Conservation (phyloP, 2,888 invertebrate species). For the Venustoraphidia nigricollis region DNA sequence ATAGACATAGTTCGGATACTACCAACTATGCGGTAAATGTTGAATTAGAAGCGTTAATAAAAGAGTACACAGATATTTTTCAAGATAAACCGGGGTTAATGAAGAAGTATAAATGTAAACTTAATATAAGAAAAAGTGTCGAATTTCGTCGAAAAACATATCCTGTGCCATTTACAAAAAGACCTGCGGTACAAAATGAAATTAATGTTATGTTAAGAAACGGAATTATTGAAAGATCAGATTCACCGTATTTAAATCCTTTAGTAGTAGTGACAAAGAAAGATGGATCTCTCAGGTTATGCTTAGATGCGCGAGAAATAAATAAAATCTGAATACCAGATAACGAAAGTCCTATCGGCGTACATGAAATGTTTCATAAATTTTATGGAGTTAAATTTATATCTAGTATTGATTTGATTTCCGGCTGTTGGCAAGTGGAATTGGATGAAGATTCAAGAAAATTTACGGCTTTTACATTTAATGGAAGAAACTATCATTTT, state of each 20-base stretch:
- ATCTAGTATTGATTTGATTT: conserved; percentile 4
- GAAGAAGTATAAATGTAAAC: too few species aligned
- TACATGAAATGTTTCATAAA: background rate
- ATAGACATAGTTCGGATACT: too few species aligned
- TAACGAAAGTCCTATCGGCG: too few species aligned
- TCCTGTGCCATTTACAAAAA: background rate
- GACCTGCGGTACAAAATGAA: background rate
- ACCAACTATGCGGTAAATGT: too few species aligned
- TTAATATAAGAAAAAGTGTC: too few species aligned
- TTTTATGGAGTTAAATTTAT: background rate
- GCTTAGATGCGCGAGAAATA: conserved; percentile 4
- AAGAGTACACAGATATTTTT: too few species aligned
- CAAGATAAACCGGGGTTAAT: too few species aligned
- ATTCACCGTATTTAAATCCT: conserved; percentile 1
- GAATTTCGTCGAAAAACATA: background rate
- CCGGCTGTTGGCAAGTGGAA: conserved; percentile 4
- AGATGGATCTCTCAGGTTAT: conserved; percentile 1
- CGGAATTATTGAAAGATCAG: conserved; percentile 2
- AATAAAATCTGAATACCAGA: background rate
- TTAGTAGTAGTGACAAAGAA: conserved; percentile 4
- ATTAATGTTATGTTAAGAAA: background rate
- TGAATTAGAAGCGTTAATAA: too few species aligned
- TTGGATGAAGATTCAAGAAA: background rate
- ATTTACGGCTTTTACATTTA: conserved; percentile 4
- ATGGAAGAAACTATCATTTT: conserved; percentile 4